Conservation (phyloP, 2,888 invertebrate genomes). For the Gastracanthus pulcherrimus region DNA sequence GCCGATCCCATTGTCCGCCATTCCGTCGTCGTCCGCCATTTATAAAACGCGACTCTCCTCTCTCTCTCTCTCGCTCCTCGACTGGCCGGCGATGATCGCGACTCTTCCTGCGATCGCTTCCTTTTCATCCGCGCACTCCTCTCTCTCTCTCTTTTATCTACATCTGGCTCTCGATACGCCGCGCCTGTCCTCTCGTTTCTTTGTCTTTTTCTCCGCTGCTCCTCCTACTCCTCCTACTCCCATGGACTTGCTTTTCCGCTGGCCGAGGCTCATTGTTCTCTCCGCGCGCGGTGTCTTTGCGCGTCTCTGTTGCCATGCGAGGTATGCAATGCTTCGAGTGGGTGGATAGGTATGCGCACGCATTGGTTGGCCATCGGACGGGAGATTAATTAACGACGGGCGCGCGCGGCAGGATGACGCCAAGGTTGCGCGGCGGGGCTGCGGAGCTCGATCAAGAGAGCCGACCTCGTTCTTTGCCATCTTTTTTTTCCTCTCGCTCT, state of each 20-base stretch:
- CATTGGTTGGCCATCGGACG: slow-evolving; percentile 51
- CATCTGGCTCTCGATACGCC: too few species aligned
- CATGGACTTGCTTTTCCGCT: neutral
- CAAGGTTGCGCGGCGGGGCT: slow-evolving; percentile 57
- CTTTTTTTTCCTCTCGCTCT: neutral
- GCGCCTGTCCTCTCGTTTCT: too few species aligned
- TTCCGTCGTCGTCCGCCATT: slow-evolving; percentile 62
- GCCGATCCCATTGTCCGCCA: slow-evolving; percentile 64
- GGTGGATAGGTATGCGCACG: too few species aligned
- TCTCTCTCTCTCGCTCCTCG: slow-evolving; percentile 44
- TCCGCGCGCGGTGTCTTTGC: slow-evolving; percentile 1
- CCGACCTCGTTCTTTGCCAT: slow-evolving; percentile 43
- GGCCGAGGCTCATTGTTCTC: neutral
- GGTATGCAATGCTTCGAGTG: neutral
- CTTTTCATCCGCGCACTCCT: neutral
- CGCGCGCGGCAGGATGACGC: slow-evolving; percentile 58
- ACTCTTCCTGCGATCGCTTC: slow-evolving; percentile 5
- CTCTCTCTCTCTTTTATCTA: slow-evolving; percentile 34
- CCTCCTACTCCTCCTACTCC: neutral
- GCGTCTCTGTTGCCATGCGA: neutral
- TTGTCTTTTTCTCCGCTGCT: too few species aligned
- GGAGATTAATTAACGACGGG: slow-evolving; percentile 60
- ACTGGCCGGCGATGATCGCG: slow-evolving; percentile 1
- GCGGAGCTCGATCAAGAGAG: slow-evolving; percentile 56
- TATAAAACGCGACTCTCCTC: slow-evolving; percentile 43